phyloP scores from a whole-genome alignment of 2,888 invertebrate genomes.

The Uropetala carovei region DNA sequence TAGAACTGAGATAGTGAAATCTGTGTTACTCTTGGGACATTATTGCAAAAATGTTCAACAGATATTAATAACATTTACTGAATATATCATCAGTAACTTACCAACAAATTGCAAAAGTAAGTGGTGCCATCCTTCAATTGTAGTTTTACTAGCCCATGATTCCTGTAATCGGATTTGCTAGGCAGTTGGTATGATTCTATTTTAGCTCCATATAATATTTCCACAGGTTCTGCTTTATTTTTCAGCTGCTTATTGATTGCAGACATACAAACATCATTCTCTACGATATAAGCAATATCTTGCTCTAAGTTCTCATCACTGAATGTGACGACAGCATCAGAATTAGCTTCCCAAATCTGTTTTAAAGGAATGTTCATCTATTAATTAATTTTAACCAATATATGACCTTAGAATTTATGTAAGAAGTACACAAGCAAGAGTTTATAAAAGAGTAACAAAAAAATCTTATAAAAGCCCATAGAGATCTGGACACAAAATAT shows the following conservation, averaged over 20 bases:
- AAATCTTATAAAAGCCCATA: too few relatives aligned
- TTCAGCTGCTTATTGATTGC: constrained; percentile 82
- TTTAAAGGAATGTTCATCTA: neutral
- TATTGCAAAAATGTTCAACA: too few relatives aligned
- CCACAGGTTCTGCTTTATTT: constrained; percentile 70
- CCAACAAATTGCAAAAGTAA: constrained; percentile 83
- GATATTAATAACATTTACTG: too few relatives aligned
- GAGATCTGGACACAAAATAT: too few relatives aligned
- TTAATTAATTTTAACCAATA: neutral
- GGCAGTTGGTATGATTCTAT: constrained; percentile 82
- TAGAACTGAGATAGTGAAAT: too few relatives aligned
- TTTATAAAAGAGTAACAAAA: too few relatives aligned
- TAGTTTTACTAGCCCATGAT: constrained; percentile 14
- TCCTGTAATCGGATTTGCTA: neutral
- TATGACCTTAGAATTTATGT: too few relatives aligned
- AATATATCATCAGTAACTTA: constrained; percentile 72
- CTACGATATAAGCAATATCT: constrained; percentile 91
- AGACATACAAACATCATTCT: constrained; percentile 92
- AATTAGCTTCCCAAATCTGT: constrained; percentile 96
- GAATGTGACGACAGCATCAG: constrained; percentile 92
- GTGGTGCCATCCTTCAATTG: constrained; percentile 80
- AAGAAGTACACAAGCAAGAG: too few relatives aligned
- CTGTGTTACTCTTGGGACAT: too few relatives aligned
- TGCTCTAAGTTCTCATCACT: constrained; percentile 85
- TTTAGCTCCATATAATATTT: constrained; percentile 82